phyloP scores from a whole-genome alignment of 2,888 invertebrate genomes.

The Listrodromus nycthemerus region DNA sequence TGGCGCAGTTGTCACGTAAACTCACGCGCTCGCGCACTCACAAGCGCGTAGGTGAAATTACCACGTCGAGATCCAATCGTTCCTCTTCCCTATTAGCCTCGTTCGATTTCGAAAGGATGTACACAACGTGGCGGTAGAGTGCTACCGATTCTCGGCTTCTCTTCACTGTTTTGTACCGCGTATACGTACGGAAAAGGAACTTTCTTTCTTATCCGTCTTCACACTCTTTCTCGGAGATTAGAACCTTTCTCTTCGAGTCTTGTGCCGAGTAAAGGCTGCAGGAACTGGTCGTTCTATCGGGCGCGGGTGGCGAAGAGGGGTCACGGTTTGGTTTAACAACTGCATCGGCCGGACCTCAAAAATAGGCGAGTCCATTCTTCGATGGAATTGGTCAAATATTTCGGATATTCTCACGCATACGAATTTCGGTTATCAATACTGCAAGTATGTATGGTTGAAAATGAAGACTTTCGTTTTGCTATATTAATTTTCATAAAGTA shows the following conservation, averaged over 20 bases:
- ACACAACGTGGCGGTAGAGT: constrained; percentile 19
- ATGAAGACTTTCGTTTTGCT: too few species aligned
- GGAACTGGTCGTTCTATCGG: background rate
- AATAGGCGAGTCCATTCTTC: too few species aligned
- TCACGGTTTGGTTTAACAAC: too few species aligned
- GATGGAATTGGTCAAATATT: too few species aligned
- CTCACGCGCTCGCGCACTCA: constrained; percentile 58
- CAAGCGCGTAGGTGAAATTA: constrained; percentile 82
- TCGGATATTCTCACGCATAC: too few species aligned
- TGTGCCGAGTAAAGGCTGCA: background rate
- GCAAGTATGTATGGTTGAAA: background rate
- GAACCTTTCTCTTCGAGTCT: constrained; percentile 62
- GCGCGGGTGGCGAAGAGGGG: too few species aligned
- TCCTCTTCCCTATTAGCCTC: constrained; percentile 81
- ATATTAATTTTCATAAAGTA: too few species aligned
- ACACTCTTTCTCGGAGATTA: constrained; percentile 46
- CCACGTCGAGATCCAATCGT: constrained; percentile 77
- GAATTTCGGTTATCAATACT: too few species aligned
- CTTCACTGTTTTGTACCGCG: constrained; percentile 41
- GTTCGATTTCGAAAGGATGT: constrained; percentile 75
- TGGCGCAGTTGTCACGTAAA: constrained; percentile 67
- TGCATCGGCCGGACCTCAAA: too few species aligned
- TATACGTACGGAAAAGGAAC: constrained; percentile 63
- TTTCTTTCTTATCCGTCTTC: constrained; percentile 61
- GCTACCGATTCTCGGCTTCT: constrained; percentile 60